Base-by-base conservation (phyloP, 1,140 invertebrate genomes). In the Drosophila pallidifrons region DNA sequence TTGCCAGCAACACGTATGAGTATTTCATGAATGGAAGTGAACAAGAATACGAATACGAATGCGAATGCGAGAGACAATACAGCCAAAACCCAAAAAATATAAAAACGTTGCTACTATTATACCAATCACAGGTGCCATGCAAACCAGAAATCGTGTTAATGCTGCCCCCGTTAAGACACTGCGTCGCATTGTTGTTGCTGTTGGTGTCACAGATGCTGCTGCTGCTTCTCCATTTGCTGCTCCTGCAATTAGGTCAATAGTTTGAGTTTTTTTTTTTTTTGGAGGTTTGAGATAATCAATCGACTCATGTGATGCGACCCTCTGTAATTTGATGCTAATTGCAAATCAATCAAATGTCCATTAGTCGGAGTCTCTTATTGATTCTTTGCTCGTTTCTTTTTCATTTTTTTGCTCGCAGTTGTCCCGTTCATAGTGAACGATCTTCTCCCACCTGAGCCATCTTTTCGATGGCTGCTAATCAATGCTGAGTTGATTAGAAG, bases 81-180 rank as follows among this genome's bases (percentile, higher is more conserved):
- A 10, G 7, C 41, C 11, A 43, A n/a, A 43, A 43, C 41, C 41
- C 11, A 43, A n/a, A 43, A 43, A 5, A 20, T 6, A 57, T 20
- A 47, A 5, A 47, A 47, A 35, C 32, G 5, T 2, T 8, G 35
- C 8, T 38, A 10, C 8, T 41, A 8, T 13, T 49, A 46, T 92
- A 92, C 91, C 91, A 86, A 92, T 91, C 47, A 92, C 91, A 58
- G 91, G 91, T 73, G 91, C 91, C 91, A 92, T 92, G 69, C 91
- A 92, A 79, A 91, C 87, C 81, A 92, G 75, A 78, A 92, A 92
- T 54, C 91, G 78, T 47, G 91, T 91, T 78, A 92, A 75, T 43
- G 91, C 77, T 49, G 91, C 86, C 66, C 87, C 90, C 35, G 83
- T 86, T 70, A 75, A 67, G 65, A 66, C 60, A 69, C 66, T 43